Evolutionary conservation across 2,113 vertebrate species (phyloP).

Genomic region (Pseudolaguvia tuberculata): DNA sequence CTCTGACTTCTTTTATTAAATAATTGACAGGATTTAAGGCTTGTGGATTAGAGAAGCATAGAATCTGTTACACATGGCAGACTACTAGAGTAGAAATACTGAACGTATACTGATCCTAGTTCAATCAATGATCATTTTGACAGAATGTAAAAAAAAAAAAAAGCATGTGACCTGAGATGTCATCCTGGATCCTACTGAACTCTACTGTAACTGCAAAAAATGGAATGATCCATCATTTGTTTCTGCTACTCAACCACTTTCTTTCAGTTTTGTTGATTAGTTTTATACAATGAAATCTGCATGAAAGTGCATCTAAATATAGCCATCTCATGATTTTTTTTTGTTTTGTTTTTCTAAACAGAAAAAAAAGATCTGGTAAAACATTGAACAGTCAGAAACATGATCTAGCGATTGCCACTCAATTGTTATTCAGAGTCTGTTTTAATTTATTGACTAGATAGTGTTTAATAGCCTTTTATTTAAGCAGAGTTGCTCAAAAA

Average conservation of each 20-base stretch:
- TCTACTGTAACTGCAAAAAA: no score
- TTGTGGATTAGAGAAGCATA: neutral
- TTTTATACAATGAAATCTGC: neutral
- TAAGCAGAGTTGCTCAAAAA: slow-evolving; percentile 9
- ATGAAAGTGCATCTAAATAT: neutral
- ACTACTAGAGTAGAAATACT: neutral
- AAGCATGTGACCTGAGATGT: neutral
- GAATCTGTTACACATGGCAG: neutral
- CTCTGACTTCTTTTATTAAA: neutral
- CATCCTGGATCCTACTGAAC: neutral
- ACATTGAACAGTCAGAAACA: slow-evolving; percentile 2
- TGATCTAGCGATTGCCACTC: neutral
- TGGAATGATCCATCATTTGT: no score
- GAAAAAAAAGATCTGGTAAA: neutral
- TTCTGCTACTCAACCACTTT: no score
- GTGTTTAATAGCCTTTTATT: slow-evolving; percentile 39
- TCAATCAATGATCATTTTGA: neutral
- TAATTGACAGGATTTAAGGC: slow-evolving; percentile 1
- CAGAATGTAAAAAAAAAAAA: neutral
- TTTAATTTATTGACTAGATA: slow-evolving; percentile 40
- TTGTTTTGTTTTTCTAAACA: neutral
- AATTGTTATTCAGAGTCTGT: neutral
- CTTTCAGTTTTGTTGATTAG: neutral
- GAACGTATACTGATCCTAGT: neutral
- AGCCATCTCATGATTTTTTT: neutral